Conservation (phyloP, 2,113 vertebrate genomes). For the Triplophysa dalaica region DNA sequence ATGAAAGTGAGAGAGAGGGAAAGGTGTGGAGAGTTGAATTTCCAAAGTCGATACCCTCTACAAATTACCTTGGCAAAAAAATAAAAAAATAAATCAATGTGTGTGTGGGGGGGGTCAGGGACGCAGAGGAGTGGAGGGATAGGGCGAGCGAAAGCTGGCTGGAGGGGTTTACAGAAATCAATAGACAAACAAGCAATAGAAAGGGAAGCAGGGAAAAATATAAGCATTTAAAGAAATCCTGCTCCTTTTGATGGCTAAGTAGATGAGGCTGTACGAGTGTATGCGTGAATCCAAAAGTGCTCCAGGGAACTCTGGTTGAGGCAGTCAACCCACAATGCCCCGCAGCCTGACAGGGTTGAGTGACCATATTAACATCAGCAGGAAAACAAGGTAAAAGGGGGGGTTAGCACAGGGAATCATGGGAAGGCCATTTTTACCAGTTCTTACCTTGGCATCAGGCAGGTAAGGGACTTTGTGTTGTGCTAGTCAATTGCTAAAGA, state of each 20-base stretch:
- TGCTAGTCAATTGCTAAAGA: constrained; percentile 65
- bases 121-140: constrained; percentile 52
- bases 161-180: constrained; percentile 68
- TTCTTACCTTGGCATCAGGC: constrained; percentile 54
- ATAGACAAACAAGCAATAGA: constrained; percentile 73
- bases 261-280: constrained; percentile 23
- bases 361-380: constrained; percentile 71
- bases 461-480: constrained; percentile 54
- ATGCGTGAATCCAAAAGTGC: constrained; percentile 59
- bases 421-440: constrained; percentile 45
- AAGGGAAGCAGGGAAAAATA: constrained; percentile 64
- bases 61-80: constrained; percentile 91
- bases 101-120: constrained; percentile 23
- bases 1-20: constrained; percentile 60
- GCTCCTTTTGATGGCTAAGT: constrained; percentile 49
- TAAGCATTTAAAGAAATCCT: constrained; percentile 73
- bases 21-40: constrained; percentile 76
- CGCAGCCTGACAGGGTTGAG: constrained; percentile 74
- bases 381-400: constrained; percentile 54
- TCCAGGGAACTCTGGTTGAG: constrained; percentile 62
- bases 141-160: constrained; percentile 22
- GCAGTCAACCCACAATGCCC: constrained; percentile 70
- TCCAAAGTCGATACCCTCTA: constrained; percentile 93
- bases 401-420: constrained; percentile 45
- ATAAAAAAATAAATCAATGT: constrained; percentile 68